Conservation (phyloP, 2,113 vertebrate genomes). For the Cyrtonyx montezumae region DNA sequence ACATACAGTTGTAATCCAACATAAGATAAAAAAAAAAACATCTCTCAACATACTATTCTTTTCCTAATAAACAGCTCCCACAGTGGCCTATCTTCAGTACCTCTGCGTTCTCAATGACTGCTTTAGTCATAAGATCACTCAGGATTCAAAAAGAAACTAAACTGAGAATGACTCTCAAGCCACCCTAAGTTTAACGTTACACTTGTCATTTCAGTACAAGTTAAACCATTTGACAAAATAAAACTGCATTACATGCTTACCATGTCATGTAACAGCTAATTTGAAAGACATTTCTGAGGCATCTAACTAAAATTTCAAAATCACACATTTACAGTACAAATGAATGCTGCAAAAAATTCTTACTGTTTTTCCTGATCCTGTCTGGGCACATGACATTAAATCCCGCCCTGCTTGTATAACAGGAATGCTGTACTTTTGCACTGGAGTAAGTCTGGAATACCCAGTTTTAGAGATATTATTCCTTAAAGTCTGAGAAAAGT, state of each 20-base stretch:
- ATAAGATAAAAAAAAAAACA: accelerated
- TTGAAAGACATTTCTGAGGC: neutral
- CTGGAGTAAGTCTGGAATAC: conserved; percentile 92
- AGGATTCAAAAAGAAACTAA: neutral
- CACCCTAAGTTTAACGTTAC: neutral
- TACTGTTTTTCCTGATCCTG: conserved; percentile 97
- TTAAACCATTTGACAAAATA: neutral
- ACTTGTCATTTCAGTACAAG: neutral
- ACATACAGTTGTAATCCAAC: accelerated
- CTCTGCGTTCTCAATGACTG: neutral
- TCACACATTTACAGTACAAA: neutral
- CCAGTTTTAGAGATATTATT: conserved; percentile 87
- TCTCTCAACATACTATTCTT: too few species aligned
- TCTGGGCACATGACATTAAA: conserved; percentile 97
- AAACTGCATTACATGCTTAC: neutral
- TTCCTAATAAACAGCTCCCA: neutral
- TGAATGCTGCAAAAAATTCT: conserved; percentile 42
- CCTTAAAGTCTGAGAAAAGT: conserved; percentile 83
- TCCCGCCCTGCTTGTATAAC: conserved; percentile 88
- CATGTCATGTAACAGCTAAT: too few species aligned
- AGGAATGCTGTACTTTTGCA: conserved; percentile 95
- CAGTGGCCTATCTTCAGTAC: neutral
- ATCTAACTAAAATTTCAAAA: neutral
- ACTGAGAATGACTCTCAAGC: neutral
- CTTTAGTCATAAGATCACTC: neutral